phyloP scores from a whole-genome alignment of 2,888 invertebrate species.

The Erebia aethiops region DNA sequence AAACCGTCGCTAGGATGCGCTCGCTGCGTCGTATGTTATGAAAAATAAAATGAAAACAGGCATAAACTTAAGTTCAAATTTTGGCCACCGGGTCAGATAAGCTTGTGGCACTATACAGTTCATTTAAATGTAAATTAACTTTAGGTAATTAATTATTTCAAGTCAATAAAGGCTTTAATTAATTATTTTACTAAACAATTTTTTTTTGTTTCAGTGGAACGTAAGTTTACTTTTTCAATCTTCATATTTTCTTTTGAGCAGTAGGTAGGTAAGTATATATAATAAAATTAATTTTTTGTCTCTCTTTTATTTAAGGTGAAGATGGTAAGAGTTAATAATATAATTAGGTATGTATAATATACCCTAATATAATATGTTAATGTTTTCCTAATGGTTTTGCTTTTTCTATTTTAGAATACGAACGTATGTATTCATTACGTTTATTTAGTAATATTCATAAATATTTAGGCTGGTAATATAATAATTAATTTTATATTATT shows the following conservation, averaged over 20 bases:
- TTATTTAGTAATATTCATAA: neutral
- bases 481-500: neutral
- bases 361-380: no score
- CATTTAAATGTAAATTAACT: no score
- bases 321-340: slow-evolving; percentile 26
- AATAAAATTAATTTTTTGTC: neutral
- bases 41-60: no score
- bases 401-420: slow-evolving; percentile 48
- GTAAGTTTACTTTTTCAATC: slow-evolving; percentile 29
- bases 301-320: slow-evolving; percentile 18
- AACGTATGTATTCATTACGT: slow-evolving; percentile 46
- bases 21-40: no score
- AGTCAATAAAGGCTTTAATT: no score
- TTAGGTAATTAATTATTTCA: no score
- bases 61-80: no score
- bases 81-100: no score
- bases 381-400: neutral
- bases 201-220: slow-evolving; percentile 31
- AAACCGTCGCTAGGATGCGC: no score
- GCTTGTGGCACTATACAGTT: no score
- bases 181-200: neutral
- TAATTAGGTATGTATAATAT: no score
- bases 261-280: no score
- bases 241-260: neutral
- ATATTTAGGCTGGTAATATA: neutral